These are phyloP conservation scores for Glossosoma conforme DNA, from an alignment of 1,140 invertebrate species.

Conservation along the genomic window DNA sequence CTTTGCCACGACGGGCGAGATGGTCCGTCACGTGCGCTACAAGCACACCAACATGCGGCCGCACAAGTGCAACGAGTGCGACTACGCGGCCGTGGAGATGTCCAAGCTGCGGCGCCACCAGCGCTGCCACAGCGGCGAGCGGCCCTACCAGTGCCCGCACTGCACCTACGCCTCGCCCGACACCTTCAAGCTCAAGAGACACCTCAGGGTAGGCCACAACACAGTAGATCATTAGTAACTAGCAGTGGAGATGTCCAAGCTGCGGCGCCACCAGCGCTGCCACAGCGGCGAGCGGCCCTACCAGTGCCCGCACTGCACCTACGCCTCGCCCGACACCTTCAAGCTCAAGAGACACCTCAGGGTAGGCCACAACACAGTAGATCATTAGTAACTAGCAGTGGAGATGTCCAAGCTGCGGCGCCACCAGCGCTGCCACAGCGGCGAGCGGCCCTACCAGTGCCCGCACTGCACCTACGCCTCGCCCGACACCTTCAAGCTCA, in stretches of 20 bases:
- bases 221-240: too few relatives aligned
- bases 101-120: conserved; percentile 86
- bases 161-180: conserved; percentile 93
- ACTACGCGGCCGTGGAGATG: conserved; percentile 84
- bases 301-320: conserved; percentile 88
- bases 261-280: conserved; percentile 83
- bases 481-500: conserved; percentile 90
- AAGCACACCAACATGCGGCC: conserved; percentile 86
- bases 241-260: conserved; percentile 84
- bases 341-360: conserved; percentile 87
- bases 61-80: conserved; percentile 84
- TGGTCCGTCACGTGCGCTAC: conserved; percentile 83
- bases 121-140: conserved; percentile 77
- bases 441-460: conserved; percentile 74
- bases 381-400: too few relatives aligned
- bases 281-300: conserved; percentile 76
- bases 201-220: conserved; percentile 55
- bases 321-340: conserved; percentile 91
- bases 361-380: too few relatives aligned
- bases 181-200: conserved; percentile 89
- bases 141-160: conserved; percentile 79
- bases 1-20: conserved; percentile 83
- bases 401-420: conserved; percentile 83
- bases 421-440: conserved; percentile 85
- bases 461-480: conserved; percentile 91